Conservation (phyloP, 2,797 vertebrate species). For the Sebastiscus albofasciatus region DNA sequence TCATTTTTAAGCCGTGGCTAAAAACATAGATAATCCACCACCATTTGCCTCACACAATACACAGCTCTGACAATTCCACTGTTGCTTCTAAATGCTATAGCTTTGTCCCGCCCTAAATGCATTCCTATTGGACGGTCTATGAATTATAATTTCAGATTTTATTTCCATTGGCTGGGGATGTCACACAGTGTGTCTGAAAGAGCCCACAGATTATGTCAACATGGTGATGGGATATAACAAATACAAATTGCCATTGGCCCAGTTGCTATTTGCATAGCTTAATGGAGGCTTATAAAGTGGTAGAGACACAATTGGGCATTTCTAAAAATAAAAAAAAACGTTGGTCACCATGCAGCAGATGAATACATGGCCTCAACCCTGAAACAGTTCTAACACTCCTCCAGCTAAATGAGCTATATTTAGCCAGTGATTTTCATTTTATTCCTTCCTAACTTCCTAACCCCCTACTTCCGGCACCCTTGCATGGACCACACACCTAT, state of each 20-base stretch:
- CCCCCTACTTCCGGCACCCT: accelerated
- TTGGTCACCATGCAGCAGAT: background rate
- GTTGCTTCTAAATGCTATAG: background rate
- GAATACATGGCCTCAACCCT: background rate
- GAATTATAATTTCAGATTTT: background rate
- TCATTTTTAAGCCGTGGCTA: background rate
- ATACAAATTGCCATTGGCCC: background rate
- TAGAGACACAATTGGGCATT: background rate
- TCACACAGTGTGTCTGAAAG: background rate
- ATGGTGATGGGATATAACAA: background rate
- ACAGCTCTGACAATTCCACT: background rate
- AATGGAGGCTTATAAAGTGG: background rate
- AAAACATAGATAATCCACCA: background rate
- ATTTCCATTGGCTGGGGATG: background rate
- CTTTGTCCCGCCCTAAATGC: background rate
- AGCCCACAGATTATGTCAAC: background rate
- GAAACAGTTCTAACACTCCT: background rate
- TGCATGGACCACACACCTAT: no score
- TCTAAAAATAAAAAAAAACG: background rate
- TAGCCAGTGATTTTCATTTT: background rate
- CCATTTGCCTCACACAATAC: background rate
- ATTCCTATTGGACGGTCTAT: background rate
- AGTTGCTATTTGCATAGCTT: background rate
- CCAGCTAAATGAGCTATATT: background rate
- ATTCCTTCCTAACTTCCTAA: no score